Evolutionary conservation across 1,140 invertebrate species (phyloP), one percentile per base, ranked within the genome.

Genomic region (Harpegnathos saltator): DNA sequence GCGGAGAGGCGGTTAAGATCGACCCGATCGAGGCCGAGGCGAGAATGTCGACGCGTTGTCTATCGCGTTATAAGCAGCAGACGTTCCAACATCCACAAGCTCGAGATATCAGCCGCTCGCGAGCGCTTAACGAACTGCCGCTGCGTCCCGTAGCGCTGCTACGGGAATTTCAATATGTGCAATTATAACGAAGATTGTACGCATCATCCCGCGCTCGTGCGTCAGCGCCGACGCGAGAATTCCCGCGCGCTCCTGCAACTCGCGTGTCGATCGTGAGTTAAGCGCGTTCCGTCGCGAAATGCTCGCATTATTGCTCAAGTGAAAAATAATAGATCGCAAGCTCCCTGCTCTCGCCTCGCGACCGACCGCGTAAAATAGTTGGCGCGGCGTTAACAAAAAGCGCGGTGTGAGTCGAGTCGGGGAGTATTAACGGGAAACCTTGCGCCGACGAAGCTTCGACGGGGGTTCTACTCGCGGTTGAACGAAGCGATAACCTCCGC

Each of bases 161-260:
- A n/a, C n/a, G n/a, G 65, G 58, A 84, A 84, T 85, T 85, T 56
- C 65, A 85, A 84, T 80, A 72, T 63, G 29, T 11, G 73, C 66
- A 73, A 84, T 85, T 80, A 52, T 69, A 66, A 52, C 33, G 52
- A 72, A 75, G 62, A 69, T 33, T 61, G 38, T 58, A 9, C 7
- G 69, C 65, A 78, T 72, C 66, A n/a, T 38, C 4, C 15, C 29
- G 22, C 29, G 15, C 26, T 19, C 11, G n/a, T 11, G 0, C 38
- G 33, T n/a, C n/a, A n/a, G 59, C 19, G 72, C 65, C 56, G 78
- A 77, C 58, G 22, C 19, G 19, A 19, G 77, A 83, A 81, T 83
- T 85, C 38, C 38, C 7, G 33, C 22, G 71, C 44, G 54, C 44
- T 33, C 5, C 29, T 33, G 29, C 5, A 3, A 33, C 29, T 65